Percentiles rank a stretch among this genome's conserved stretches.
Conservation (phyloP, 1,140 invertebrate species). For the Ceratina calcarata region DNA sequence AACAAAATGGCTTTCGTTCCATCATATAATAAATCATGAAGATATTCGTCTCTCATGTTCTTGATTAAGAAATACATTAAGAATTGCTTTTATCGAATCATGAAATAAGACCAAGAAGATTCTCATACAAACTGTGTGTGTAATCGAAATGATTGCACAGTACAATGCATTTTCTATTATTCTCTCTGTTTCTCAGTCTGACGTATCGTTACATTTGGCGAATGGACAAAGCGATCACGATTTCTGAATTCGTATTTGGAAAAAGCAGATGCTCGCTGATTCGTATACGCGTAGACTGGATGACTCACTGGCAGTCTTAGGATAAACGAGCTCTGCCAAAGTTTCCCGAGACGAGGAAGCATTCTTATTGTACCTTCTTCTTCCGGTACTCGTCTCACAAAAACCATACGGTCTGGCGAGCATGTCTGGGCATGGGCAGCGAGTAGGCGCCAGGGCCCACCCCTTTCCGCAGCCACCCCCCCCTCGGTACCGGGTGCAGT, state of each 20-base stretch:
- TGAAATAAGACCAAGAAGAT: too few relatives aligned
- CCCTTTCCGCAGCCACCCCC: constrained; percentile 56
- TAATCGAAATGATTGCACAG: too few relatives aligned
- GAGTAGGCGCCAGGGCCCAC: constrained; percentile 63
- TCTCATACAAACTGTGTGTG: too few relatives aligned
- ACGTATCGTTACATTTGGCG: not conserved
- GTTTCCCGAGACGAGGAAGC: constrained; percentile 36
- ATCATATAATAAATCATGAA: too few relatives aligned
- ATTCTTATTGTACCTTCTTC: constrained; percentile 57
- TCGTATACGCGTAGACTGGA: not conserved
- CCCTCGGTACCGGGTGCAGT: constrained; percentile 39
- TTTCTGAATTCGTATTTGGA: too few relatives aligned
- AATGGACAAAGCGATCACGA: not conserved
- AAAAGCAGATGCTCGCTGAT: not conserved
- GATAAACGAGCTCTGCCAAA: constrained; percentile 40
- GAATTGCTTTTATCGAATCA: too few relatives aligned
- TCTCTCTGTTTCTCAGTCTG: too few relatives aligned
- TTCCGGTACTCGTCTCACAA: constrained; percentile 55
- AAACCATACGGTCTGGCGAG: constrained; percentile 65
- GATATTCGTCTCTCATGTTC: too few relatives aligned
- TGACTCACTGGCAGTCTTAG: constrained; percentile 32
- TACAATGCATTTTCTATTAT: too few relatives aligned
- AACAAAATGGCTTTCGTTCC: not conserved
- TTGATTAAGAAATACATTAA: too few relatives aligned
- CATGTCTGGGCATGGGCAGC: constrained; percentile 62